Evolutionary conservation across 2,888 invertebrate species (phyloP).

Genomic region (Sinodicranocentrus sp.): DNA sequence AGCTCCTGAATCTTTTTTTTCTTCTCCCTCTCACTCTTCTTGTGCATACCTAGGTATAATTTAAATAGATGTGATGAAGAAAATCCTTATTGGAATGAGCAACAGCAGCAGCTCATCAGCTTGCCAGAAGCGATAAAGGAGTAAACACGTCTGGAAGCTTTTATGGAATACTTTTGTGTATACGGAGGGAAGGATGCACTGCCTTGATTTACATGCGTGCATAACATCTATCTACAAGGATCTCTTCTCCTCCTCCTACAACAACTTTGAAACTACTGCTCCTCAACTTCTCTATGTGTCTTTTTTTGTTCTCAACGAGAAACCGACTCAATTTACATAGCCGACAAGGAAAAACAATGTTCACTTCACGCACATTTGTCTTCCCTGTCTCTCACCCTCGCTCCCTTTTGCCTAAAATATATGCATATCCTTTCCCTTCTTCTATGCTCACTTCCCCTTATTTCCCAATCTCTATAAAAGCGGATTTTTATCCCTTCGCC

Average conservation of each 20-base stretch:
- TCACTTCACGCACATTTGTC: conserved; percentile 68
- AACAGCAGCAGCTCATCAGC: conserved; percentile 35
- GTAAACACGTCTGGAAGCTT: conserved; percentile 49
- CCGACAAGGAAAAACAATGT: conserved; percentile 71
- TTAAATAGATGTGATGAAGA: background rate
- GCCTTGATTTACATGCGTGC: conserved; percentile 63
- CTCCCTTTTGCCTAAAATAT: conserved; percentile 29
- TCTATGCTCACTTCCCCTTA: too few species aligned
- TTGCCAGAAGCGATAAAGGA: conserved; percentile 63
- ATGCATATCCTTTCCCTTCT: too few species aligned
- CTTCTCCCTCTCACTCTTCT: background rate
- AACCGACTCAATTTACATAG: conserved; percentile 71
- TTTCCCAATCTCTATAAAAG: too few species aligned
- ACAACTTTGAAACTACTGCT: conserved; percentile 36
- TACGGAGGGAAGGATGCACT: conserved; percentile 12
- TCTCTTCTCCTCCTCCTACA: conserved; percentile 54
- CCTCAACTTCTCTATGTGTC: background rate
- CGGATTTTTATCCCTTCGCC: conserved; percentile 31
- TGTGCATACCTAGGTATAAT: background rate
- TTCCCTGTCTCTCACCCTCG: conserved; percentile 53
- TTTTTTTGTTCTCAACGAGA: conserved; percentile 40
- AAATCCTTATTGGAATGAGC: conserved; percentile 53
- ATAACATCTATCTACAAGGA: conserved; percentile 47
- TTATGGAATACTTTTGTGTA: background rate
- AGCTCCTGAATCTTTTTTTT: conserved; percentile 42